phyloP scores from a whole-genome alignment of 2,113 vertebrate genomes.

The Tapirus terrestris region DNA sequence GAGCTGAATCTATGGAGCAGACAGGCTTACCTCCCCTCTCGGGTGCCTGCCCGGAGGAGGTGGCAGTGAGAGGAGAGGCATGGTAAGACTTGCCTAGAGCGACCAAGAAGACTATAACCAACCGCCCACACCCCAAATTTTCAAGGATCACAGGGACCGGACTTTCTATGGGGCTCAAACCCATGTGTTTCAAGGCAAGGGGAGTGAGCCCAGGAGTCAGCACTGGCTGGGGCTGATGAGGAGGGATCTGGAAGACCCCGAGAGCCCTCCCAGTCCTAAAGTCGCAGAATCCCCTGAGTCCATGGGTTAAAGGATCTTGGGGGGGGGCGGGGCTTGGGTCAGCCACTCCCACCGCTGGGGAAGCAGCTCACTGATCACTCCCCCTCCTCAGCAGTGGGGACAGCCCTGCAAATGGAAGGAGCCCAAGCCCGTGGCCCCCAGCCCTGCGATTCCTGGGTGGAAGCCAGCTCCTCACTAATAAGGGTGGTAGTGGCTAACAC shows the following conservation, averaged over 20 bases:
- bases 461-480: rapidly evolving
- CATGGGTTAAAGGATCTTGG: no score
- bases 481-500: rapidly evolving
- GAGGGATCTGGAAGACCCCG: rapidly evolving
- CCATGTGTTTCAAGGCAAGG: neutral
- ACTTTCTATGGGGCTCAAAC: neutral
- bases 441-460: neutral
- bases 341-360: neutral
- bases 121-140: neutral
- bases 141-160: neutral
- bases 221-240: neutral
- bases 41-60: neutral
- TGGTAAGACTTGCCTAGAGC: neutral
- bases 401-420: neutral
- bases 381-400: neutral
- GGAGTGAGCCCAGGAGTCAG: neutral
- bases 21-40: neutral
- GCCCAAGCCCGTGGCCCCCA: neutral
- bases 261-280: neutral
- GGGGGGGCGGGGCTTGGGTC: rapidly evolving
- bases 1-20: rapidly evolving
- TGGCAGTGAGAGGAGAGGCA: no score
- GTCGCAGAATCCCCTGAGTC: neutral
- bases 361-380: rapidly evolving
- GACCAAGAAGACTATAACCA: neutral